Evolutionary conservation across 2,797 vertebrate species (phyloP).

Genomic region (Sarcophilus harrisii): DNA sequence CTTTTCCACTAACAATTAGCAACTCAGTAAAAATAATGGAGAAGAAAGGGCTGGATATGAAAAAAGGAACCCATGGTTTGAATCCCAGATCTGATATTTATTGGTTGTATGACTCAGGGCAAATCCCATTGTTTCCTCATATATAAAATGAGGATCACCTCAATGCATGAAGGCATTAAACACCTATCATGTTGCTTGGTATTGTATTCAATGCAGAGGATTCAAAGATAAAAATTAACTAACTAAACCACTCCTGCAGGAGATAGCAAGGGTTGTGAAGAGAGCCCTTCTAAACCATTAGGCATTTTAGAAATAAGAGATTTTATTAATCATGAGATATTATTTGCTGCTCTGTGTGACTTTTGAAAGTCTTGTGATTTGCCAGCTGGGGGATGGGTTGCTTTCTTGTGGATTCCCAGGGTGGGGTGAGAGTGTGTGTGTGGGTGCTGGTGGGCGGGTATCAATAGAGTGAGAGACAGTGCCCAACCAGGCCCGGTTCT

Average conservation of each 20-base stretch:
- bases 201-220: not conserved
- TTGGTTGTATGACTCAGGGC: not conserved
- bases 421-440: not conserved
- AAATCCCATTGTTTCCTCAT: not conserved
- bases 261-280: not conserved
- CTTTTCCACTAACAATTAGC: not conserved
- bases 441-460: not conserved
- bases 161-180: not conserved
- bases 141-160: not conserved
- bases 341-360: not conserved
- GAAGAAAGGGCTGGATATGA: not conserved
- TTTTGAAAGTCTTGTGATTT: slow-evolving; percentile 40
- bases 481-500: not conserved
- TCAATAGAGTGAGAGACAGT: not conserved
- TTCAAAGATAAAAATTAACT: not conserved
- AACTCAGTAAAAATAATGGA: not conserved
- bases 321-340: not conserved
- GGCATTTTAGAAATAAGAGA: slow-evolving; percentile 26
- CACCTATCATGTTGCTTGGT: not conserved
- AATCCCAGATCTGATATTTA: not conserved
- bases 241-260: not conserved
- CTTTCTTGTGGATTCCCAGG: slow-evolving; percentile 13
- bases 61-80: not conserved
- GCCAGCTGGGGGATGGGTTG: not conserved
- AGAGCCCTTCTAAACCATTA: slow-evolving; percentile 29